phyloP scores from a whole-genome alignment of 2,888 invertebrate species.

The Deladenus siricidicola region DNA sequence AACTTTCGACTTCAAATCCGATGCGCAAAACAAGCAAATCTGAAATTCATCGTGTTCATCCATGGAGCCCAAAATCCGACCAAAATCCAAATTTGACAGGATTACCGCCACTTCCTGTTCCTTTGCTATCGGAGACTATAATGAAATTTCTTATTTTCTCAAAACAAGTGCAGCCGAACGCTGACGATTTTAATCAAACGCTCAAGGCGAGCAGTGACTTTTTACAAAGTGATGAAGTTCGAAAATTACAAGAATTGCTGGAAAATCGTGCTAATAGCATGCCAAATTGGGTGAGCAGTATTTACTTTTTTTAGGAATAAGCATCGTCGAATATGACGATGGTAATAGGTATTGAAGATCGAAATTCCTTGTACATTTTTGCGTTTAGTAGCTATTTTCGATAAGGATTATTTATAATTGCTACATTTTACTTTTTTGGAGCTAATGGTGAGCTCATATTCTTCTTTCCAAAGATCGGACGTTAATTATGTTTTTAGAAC shows the following conservation, averaged over 20 bases:
- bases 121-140: constrained; percentile 38
- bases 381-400: too few relatives aligned
- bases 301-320: background rate
- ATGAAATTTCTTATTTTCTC: constrained; percentile 45
- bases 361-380: too few relatives aligned
- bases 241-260: constrained; percentile 38
- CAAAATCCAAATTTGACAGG: too few relatives aligned
- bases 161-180: constrained; percentile 32
- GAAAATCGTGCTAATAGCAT: constrained; percentile 35
- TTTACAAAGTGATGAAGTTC: constrained; percentile 30
- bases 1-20: too few relatives aligned
- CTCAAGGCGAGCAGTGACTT: constrained; percentile 39
- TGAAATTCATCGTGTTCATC: too few relatives aligned
- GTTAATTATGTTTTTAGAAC: too few relatives aligned
- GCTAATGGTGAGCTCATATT: too few relatives aligned
- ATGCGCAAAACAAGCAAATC: too few relatives aligned
- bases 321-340: background rate
- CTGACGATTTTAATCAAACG: constrained; percentile 24
- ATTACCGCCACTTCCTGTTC: constrained; percentile 40
- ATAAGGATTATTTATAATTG: too few relatives aligned
- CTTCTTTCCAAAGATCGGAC: too few relatives aligned
- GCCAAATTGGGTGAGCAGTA: constrained; percentile 45
- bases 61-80: background rate
- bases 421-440: too few relatives aligned
- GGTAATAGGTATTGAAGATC: too few relatives aligned